Percentiles rank a stretch among this genome's conserved stretches.
Conservation (phyloP, 2,113 vertebrate species). For the Caracal caracal region DNA sequence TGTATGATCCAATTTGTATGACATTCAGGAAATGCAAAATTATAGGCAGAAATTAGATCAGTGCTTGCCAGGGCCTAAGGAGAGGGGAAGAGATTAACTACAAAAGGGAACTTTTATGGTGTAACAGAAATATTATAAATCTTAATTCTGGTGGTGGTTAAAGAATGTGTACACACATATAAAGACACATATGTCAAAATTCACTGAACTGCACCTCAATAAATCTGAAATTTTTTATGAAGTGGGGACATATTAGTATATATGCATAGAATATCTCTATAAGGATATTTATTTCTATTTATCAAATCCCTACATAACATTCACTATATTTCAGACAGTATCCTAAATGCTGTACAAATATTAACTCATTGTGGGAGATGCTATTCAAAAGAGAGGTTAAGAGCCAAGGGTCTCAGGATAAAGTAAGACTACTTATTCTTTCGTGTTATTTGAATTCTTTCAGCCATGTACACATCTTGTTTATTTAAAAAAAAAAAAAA, state of each 20-base stretch:
- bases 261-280: background rate
- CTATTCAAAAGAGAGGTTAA: background rate
- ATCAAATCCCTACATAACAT: background rate
- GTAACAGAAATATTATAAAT: background rate
- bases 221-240: background rate
- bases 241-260: background rate
- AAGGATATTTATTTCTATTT: slow-evolving; percentile 13
- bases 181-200: background rate
- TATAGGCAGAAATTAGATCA: background rate
- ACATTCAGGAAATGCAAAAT: background rate
- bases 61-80: background rate
- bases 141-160: background rate
- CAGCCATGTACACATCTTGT: background rate
- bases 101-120: background rate
- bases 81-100: background rate
- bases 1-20: background rate
- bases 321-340: background rate
- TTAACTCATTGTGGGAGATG: background rate
- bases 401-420: background rate
- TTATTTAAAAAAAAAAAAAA: background rate
- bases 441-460: background rate
- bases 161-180: background rate
- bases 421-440: background rate
- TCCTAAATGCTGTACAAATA: background rate
- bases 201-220: background rate